Evolutionary conservation across 2,888 invertebrate genomes (phyloP).

Genomic region (Aspidapion aeneum): DNA sequence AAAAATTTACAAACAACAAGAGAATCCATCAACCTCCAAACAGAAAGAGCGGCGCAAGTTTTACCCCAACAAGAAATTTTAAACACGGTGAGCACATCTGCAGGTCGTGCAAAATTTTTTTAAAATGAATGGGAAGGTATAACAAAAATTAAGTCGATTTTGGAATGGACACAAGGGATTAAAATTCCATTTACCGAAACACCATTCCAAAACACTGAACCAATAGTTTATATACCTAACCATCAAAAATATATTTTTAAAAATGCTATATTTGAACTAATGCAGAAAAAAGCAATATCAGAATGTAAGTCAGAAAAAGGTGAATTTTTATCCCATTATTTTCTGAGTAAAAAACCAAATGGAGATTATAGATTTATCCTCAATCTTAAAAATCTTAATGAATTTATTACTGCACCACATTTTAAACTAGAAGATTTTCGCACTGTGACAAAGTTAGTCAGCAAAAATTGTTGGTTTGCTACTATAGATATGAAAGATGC

Average conservation of each 20-base stretch:
- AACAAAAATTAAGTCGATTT: background rate
- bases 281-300: background rate
- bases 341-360: slow-evolving; percentile 8
- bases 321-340: background rate
- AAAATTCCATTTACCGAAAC: background rate
- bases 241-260: background rate
- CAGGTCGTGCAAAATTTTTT: background rate
- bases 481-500: slow-evolving; percentile 25
- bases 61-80: background rate
- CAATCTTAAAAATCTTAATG: slow-evolving; percentile 29
- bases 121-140: background rate
- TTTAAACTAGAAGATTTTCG: slow-evolving; percentile 33
- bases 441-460: slow-evolving; percentile 24
- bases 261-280: background rate
- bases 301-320: background rate
- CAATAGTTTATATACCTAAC: background rate
- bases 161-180: background rate
- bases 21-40: background rate
- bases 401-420: slow-evolving; percentile 26
- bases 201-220: background rate
- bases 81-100: background rate
- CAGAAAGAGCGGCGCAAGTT: background rate
- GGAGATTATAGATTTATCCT: slow-evolving; percentile 26
- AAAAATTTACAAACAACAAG: background rate
- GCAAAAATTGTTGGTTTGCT: slow-evolving; percentile 16